Evolutionary conservation across 53 echinoderm and acorn worm genomes (phyloP), one percentile per base, ranked within the genome.

Genomic region (Crossaster papposus): DNA sequence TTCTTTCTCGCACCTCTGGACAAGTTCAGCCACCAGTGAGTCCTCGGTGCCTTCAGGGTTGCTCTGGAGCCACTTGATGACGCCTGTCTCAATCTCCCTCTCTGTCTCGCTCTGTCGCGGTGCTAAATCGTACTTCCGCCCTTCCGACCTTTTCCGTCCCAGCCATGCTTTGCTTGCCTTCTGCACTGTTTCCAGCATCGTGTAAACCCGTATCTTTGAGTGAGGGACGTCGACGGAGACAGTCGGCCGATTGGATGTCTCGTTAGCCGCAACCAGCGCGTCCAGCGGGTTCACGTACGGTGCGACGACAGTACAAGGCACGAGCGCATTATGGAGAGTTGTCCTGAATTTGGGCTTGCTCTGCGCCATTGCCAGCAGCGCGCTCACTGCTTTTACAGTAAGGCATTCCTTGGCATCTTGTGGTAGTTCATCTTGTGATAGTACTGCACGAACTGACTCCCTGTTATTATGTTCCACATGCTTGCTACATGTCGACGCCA

Each of bases 141-240:
- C 68, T 28, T 68, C 68, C 33, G 17, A 33, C 35, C 11, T 36
- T 17, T 73, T 33, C 34, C 14, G 35, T 17, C 14, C 74, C 74
- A 34, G 13, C 34, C 74, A 14, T 32, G 34, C 54, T 14, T 70
- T 26, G 22, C 65, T 68, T 38, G 65, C 36, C 26, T 37, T 63
- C 14, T 82, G 65, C 44, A 68, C 23, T 28, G 20, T 82, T 28
- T 65, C 37, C 36, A 70, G 65, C 38, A 20, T 28, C 44, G 65
- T 65, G 70, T 82, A 82, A 36, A 82, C 82, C 44, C 82, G 82
- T 32, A 10, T 82, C 82, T 82, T 82, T 1, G 82, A 68, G 36
- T 82, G 82, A 26, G 82, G 82, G 68, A 82, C 55, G 65, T 14
- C 36, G 13, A 82, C 82, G 65, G 82, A 50, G 36, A 55, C 55